Conservation (phyloP, 23 tunicate genomes). For the Phallusia fumigata region DNA sequence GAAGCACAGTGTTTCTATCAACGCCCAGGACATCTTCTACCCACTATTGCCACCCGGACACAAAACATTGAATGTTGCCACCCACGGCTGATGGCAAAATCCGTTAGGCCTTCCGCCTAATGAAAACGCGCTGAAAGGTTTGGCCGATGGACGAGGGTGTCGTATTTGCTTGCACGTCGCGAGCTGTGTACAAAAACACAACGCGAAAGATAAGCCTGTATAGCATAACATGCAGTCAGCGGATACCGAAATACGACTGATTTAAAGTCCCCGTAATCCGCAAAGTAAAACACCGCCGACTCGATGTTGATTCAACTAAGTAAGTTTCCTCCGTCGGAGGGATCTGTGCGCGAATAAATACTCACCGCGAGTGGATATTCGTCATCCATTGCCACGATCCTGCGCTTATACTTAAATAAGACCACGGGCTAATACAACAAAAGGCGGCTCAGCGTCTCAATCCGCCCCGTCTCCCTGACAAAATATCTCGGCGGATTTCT, state of each 20-base stretch:
- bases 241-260: too few relatives aligned
- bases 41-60: not conserved
- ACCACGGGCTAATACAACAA: too few relatives aligned
- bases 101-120: conserved; percentile 1
- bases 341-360: not conserved
- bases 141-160: not conserved
- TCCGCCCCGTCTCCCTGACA: too few relatives aligned
- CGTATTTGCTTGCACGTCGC: not conserved
- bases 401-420: too few relatives aligned
- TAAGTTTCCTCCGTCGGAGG: not conserved
- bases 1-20: not conserved
- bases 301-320: not conserved
- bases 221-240: too few relatives aligned
- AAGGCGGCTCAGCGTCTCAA: too few relatives aligned
- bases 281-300: not conserved
- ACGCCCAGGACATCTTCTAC: not conserved
- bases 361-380: not conserved
- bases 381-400: too few relatives aligned
- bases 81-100: conserved; percentile 1
- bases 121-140: not conserved
- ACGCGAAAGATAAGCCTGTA: too few relatives aligned
- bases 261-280: not conserved
- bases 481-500: too few relatives aligned
- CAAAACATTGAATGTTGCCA: conserved; percentile 2
- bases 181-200: too few relatives aligned